These are phyloP conservation scores for Megalonaias nervosa DNA, from an alignment of 1,140 invertebrate species.

Conservation along the genomic window DNA sequence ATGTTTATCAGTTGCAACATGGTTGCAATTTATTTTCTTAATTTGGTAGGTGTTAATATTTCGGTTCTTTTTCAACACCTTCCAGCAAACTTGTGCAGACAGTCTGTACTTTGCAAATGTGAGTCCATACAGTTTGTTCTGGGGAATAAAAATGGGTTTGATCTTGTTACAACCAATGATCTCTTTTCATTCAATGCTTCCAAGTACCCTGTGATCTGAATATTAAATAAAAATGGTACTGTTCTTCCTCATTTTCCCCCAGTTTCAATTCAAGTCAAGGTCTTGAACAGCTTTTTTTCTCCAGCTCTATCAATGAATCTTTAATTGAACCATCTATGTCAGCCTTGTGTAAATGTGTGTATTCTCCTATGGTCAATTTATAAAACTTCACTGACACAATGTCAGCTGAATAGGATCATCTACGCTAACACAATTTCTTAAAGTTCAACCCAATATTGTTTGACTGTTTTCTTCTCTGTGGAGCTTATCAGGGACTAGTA, in stretches of 20 bases:
- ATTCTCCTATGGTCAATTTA: too few relatives aligned
- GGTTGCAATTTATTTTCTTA: slow-evolving; percentile 40
- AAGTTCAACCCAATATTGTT: too few relatives aligned
- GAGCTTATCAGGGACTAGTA: too few relatives aligned
- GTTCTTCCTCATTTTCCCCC: slow-evolving; percentile 32
- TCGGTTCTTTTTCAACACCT: slow-evolving; percentile 23
- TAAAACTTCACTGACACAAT: too few relatives aligned
- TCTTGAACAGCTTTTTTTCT: slow-evolving; percentile 7
- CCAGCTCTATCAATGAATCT: slow-evolving; percentile 14
- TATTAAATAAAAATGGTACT: slow-evolving; percentile 23
- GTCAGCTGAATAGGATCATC: too few relatives aligned
- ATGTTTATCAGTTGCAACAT: slow-evolving; percentile 38
- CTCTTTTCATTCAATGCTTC: slow-evolving; percentile 16
- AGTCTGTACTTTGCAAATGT: slow-evolving; percentile 19
- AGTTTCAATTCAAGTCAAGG: slow-evolving; percentile 23
- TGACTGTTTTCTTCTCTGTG: too few relatives aligned
- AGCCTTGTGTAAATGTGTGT: too few relatives aligned
- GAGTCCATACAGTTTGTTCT: slow-evolving; percentile 6
- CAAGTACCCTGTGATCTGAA: neutral
- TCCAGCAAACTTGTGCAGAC: slow-evolving; percentile 14
- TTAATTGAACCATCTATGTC: neutral
- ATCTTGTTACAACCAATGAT: slow-evolving; percentile 1
- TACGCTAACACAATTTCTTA: too few relatives aligned
- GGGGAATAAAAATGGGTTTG: slow-evolving; percentile 35
- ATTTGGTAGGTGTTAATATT: slow-evolving; percentile 60